These are phyloP conservation scores for Chelmon rostratus DNA, from an alignment of 2,797 vertebrate genomes.

Conservation along the genomic window DNA sequence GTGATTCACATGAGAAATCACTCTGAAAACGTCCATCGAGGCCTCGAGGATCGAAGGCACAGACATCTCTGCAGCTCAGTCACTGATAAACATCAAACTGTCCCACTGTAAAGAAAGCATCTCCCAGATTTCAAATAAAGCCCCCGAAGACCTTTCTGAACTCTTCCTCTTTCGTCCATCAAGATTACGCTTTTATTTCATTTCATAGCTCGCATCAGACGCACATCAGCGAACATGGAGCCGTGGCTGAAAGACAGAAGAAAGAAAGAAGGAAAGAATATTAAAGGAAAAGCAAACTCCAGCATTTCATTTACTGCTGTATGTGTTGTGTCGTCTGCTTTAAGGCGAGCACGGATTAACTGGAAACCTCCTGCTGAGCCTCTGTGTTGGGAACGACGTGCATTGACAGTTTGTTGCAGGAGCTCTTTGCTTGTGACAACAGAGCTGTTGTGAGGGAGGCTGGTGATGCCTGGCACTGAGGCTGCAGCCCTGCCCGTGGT, in stretches of 20 bases:
- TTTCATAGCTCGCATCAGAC: constrained; percentile 3
- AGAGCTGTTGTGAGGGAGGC: constrained; percentile 67
- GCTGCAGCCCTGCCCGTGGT: constrained; percentile 31
- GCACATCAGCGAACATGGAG: constrained; percentile 1
- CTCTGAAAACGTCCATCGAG: constrained; percentile 1
- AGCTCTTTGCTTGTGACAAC: constrained; percentile 67
- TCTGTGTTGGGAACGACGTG: constrained; percentile 38
- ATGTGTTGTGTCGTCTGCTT: no score
- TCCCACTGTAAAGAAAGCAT: constrained; percentile 24
- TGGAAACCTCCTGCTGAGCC: not conserved
- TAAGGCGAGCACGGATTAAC: no score
- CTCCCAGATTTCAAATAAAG: constrained; percentile 17
- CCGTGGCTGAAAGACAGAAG: not conserved
- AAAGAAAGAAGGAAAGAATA: not conserved
- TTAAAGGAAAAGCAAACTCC: not conserved
- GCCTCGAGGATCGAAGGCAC: not conserved
- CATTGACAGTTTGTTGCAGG: constrained; percentile 1
- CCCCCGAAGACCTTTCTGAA: constrained; percentile 14
- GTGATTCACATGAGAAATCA: constrained; percentile 41
- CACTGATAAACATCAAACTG: constrained; percentile 32
- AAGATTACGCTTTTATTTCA: constrained; percentile 33
- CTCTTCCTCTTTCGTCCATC: constrained; percentile 31
- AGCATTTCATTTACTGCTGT: not conserved
- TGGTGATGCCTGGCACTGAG: constrained; percentile 80
- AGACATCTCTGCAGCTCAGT: constrained; percentile 8